Percentiles rank a stretch among this genome's conserved stretches.
These are phyloP conservation scores for Vireo altiloquus DNA, from an alignment of 2,113 vertebrate species.

Conservation along the genomic window DNA sequence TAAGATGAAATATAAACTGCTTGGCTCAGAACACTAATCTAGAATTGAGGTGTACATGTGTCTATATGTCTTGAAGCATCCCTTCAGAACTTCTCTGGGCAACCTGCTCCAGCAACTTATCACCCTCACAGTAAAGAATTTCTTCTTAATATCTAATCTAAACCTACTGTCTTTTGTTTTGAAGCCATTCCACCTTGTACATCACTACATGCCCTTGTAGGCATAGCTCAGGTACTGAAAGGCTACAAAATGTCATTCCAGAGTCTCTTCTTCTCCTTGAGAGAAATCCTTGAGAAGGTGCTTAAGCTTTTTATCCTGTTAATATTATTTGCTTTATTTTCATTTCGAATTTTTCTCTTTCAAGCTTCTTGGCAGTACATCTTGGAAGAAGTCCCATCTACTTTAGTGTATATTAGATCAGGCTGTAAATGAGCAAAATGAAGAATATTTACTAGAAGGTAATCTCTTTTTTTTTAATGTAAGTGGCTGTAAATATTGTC, in stretches of 20 bases:
- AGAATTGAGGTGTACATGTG: neutral
- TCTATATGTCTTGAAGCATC: neutral
- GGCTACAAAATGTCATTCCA: neutral
- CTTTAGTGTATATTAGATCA: neutral
- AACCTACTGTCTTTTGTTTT: neutral
- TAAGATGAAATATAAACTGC: neutral
- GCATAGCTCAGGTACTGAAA: neutral
- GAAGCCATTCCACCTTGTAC: neutral
- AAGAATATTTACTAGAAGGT: neutral
- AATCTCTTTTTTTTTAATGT: neutral
- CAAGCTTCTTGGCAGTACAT: neutral
- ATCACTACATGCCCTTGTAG: neutral
- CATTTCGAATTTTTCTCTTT: neutral
- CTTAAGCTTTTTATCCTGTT: neutral
- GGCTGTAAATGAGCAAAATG: neutral
- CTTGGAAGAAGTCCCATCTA: neutral
- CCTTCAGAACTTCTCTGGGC: neutral
- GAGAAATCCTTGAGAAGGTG: neutral
- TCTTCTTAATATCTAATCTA: neutral
- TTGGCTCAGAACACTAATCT: neutral
- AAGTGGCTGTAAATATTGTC: neutral
- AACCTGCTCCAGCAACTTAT: neutral
- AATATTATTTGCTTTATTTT: neutral
- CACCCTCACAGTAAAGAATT: neutral
- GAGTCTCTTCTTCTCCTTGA: neutral